Evolutionary conservation across 2,113 vertebrate genomes (phyloP), one percentile per base, ranked within the genome.

Genomic region (Oryctolagus cuniculus): DNA sequence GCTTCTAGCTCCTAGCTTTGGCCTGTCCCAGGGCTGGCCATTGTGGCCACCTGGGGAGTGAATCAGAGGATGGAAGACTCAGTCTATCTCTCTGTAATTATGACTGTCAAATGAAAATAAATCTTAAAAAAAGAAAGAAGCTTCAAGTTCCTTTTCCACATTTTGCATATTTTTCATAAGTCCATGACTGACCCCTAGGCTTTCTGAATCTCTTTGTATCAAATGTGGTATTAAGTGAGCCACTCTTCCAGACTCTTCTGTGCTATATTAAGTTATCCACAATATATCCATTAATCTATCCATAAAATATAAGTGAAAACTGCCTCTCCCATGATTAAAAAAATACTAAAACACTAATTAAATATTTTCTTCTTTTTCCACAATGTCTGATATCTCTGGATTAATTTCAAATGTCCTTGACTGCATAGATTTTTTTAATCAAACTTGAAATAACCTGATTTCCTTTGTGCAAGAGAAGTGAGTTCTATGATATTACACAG

Each of bases 371-470:
- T 31, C 64, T 38, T 25, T 10, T 69, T 78, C 25, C 51, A 75
- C 36, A 87, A 83, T 81, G 29, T 22, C 4, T 86, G 22, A 36
- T 34, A 72, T 36, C 19, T 24, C 6, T 82, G 61, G 27, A 61
- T 67, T 95, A 66, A 89, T 22, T 85, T 86, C 44, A 4, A 90
- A 36, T 90, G 85, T 75, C 15, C 22, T 89, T 83, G 3, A 83
- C 10, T 70, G 1, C 8, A 82, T 72, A 16, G 11, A 61, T 80
- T 85, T 91, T 58, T 58, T 13, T 11, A 58, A 69, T 87, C 10
- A 66, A 89, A 61, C 7, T 61, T 55, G 31, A 21, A 61, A 79
- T 24, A 36, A 58, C 2, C 10, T 91, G n/a, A 25, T 10, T 77
- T 16, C 2, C 15, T 75, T 19, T 82, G n/a, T 25, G 24, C 10